Percentiles rank a stretch among this genome's conserved stretches.
Evolutionary conservation across 2,113 vertebrate species (phyloP).

Genomic region (Cariama cristata): DNA sequence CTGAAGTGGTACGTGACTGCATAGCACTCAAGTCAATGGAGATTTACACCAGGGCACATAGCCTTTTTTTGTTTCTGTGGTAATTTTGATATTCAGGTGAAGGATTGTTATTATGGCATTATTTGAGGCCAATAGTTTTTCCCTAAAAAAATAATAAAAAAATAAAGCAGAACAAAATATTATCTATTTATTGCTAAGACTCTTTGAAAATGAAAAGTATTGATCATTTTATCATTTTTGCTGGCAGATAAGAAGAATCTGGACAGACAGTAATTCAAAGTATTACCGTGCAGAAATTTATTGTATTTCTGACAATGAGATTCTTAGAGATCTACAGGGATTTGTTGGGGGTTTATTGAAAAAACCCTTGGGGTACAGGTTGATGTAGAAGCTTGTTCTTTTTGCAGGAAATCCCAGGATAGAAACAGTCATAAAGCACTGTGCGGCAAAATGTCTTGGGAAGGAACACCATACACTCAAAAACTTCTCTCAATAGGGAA

Average conservation of each 20-base stretch:
- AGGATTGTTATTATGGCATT: not conserved
- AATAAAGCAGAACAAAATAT: not conserved
- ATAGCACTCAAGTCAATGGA: not conserved
- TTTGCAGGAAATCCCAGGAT: not conserved
- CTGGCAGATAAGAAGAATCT: conserved; percentile 51
- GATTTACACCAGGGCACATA: not conserved
- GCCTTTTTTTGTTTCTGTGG: not conserved
- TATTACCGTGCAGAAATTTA: conserved; percentile 41
- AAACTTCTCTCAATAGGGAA: not conserved
- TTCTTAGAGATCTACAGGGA: conserved; percentile 11
- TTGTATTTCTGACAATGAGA: conserved; percentile 43
- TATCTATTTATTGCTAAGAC: conserved; percentile 45
- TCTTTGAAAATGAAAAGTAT: conserved; percentile 58
- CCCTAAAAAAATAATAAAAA: not conserved
- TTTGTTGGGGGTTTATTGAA: conserved; percentile 36
- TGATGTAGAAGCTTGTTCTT: not conserved
- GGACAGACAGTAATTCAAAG: conserved; percentile 54
- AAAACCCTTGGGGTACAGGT: not conserved
- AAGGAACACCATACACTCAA: not conserved
- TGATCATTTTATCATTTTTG: conserved; percentile 72
- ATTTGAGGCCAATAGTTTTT: not conserved
- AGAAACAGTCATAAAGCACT: not conserved
- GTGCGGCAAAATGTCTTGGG: not conserved
- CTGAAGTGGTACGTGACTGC: rapidly evolving
- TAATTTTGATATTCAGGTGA: not conserved